A percentile compares a stretch with the other conserved stretches of the same genome.
These are phyloP conservation scores for Aspidoscelis tigris DNA, from an alignment of 2,113 vertebrate genomes.

Conservation along the genomic window DNA sequence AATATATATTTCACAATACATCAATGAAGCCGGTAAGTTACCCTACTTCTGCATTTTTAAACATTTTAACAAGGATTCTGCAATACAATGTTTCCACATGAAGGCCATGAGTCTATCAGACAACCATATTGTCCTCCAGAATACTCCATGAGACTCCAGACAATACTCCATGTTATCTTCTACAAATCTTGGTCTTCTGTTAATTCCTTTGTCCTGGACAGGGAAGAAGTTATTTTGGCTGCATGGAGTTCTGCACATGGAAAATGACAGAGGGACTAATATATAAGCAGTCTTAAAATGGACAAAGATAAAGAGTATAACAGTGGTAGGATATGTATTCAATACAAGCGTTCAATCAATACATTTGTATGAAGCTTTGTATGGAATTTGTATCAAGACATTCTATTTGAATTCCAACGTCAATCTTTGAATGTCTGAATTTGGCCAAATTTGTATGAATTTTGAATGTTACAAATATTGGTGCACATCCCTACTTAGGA, in stretches of 20 bases:
- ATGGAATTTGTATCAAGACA: no score
- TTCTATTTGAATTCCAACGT: no score
- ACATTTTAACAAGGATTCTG: not conserved
- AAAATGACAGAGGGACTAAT: not conserved
- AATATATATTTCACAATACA: no score
- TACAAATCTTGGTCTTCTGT: not conserved
- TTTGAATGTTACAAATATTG: no score
- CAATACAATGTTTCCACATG: not conserved
- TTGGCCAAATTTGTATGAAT: no score
- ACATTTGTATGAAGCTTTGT: no score
- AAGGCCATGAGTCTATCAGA: not conserved
- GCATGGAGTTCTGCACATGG: not conserved
- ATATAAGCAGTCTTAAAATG: not conserved
- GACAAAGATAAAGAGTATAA: not conserved
- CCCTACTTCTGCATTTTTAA: not conserved
- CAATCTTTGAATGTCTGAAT: no score
- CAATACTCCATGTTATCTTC: not conserved
- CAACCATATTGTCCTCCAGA: not conserved
- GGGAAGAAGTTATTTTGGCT: not conserved
- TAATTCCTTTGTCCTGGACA: not conserved
- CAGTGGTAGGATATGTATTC: no score
- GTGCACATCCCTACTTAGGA: no score
- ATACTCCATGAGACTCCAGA: no score
- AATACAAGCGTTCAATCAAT: no score
- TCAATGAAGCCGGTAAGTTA: not conserved